Percentiles rank a stretch among this genome's conserved stretches.
Conservation (phyloP, 2,888 invertebrate species). For the Heliconius ismenius region DNA sequence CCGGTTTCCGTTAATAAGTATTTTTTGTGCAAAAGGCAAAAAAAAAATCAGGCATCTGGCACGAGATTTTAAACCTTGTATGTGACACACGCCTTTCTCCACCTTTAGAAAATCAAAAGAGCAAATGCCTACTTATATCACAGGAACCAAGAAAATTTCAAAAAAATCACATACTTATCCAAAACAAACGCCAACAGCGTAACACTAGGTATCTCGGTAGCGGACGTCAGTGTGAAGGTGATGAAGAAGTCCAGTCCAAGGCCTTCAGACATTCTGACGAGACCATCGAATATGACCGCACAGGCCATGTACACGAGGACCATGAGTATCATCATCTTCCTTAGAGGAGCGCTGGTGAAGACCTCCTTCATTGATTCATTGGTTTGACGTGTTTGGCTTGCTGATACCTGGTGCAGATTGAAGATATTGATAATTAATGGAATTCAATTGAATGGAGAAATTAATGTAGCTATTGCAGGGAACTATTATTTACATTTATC, state of each 20-base stretch:
- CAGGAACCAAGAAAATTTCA: too few species aligned
- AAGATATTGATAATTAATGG: too few species aligned
- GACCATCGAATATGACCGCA: conserved; percentile 71
- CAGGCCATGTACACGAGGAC: conserved; percentile 68
- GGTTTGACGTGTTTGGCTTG: conserved; percentile 60
- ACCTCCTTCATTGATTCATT: conserved; percentile 61
- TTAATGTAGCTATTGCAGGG: too few species aligned
- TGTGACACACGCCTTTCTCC: too few species aligned
- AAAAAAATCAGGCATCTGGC: too few species aligned
- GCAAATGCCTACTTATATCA: too few species aligned
- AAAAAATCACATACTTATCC: conserved; percentile 57
- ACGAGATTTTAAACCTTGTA: too few species aligned
- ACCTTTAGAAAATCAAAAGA: too few species aligned
- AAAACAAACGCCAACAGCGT: conserved; percentile 66
- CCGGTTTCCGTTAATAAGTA: too few species aligned
- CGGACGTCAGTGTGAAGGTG: conserved; percentile 72
- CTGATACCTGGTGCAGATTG: conserved; percentile 55
- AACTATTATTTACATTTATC: too few species aligned
- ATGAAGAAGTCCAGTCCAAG: conserved; percentile 75
- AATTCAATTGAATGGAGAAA: too few species aligned
- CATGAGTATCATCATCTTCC: conserved; percentile 61
- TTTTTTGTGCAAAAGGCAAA: too few species aligned
- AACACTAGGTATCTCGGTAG: conserved; percentile 75
- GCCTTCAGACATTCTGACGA: conserved; percentile 74
- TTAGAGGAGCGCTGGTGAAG: conserved; percentile 59